A percentile compares a stretch with the other conserved stretches of the same genome.
phyloP scores from a whole-genome alignment of 2,797 vertebrate genomes.

The Tapirus indicus region DNA sequence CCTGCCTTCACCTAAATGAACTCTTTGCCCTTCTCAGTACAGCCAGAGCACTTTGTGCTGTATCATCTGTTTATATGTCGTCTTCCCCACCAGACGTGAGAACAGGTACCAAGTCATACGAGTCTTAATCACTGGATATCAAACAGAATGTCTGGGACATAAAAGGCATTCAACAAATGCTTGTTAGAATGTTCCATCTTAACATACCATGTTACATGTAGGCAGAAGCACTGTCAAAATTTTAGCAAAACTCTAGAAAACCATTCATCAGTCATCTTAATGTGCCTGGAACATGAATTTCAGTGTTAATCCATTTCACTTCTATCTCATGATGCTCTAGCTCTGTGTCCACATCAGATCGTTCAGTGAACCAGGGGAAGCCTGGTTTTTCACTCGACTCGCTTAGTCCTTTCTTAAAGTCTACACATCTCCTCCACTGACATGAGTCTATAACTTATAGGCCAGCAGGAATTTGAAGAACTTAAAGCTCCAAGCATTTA shows the following conservation, averaged over 20 bases:
- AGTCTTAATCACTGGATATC: background rate
- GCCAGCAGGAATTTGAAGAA: background rate
- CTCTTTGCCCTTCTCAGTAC: background rate
- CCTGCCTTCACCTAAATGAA: background rate
- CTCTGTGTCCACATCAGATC: background rate
- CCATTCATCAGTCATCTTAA: background rate
- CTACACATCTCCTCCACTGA: accelerated
- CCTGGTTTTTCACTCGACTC: background rate
- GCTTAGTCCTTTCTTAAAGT: background rate
- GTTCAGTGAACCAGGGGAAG: too few species aligned
- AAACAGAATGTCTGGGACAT: background rate
- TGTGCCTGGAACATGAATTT: background rate
- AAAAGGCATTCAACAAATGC: background rate
- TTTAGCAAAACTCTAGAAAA: background rate
- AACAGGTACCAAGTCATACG: background rate
- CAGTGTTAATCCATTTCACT: background rate
- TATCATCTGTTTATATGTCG: background rate
- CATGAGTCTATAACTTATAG: background rate
- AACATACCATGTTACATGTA: background rate
- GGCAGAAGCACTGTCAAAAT: background rate
- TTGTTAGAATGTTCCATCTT: background rate
- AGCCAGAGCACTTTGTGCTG: background rate
- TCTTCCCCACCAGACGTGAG: background rate
- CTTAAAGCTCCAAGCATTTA: background rate
- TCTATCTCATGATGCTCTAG: background rate